Percentiles rank a stretch among this genome's conserved stretches.
Evolutionary conservation across 2,797 vertebrate species (phyloP).

Genomic region (Muscicapa comitata): DNA sequence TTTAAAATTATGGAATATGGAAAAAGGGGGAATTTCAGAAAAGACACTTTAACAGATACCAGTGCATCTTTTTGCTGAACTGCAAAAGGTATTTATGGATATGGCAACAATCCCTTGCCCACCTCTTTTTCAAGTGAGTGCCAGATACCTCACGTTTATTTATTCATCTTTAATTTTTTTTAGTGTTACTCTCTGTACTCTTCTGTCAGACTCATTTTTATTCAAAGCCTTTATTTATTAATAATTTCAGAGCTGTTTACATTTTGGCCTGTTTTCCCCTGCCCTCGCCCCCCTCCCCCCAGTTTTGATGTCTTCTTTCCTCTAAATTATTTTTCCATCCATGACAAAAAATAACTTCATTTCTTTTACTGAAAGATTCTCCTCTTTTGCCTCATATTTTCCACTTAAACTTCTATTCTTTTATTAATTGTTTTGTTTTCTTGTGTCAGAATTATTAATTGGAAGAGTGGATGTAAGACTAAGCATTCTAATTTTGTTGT

Average conservation of each 20-base stretch:
- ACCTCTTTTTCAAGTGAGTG: slow-evolving; percentile 9
- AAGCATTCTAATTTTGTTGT: background rate
- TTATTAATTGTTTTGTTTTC: background rate
- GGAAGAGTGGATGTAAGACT: background rate
- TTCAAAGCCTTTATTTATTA: background rate
- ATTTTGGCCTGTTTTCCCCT: background rate
- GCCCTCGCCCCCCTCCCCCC: rapidly evolving
- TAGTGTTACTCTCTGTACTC: background rate
- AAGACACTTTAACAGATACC: slow-evolving; percentile 16
- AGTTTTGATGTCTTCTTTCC: background rate
- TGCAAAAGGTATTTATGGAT: slow-evolving; percentile 21
- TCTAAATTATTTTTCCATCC: background rate
- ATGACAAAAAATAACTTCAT: background rate
- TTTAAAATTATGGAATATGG: slow-evolving; percentile 9
- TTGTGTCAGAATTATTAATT: background rate
- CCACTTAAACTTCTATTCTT: background rate
- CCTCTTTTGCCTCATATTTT: background rate
- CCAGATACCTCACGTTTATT: slow-evolving; percentile 8
- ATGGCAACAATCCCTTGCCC: slow-evolving; percentile 6
- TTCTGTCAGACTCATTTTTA: background rate
- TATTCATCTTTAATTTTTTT: background rate
- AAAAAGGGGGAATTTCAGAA: slow-evolving; percentile 9
- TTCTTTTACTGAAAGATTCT: background rate
- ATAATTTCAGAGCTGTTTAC: background rate
- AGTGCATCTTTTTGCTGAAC: background rate